Percentiles rank a stretch among this genome's conserved stretches.
Evolutionary conservation across 2,113 vertebrate species (phyloP).

Genomic region (Apodemus sylvaticus): DNA sequence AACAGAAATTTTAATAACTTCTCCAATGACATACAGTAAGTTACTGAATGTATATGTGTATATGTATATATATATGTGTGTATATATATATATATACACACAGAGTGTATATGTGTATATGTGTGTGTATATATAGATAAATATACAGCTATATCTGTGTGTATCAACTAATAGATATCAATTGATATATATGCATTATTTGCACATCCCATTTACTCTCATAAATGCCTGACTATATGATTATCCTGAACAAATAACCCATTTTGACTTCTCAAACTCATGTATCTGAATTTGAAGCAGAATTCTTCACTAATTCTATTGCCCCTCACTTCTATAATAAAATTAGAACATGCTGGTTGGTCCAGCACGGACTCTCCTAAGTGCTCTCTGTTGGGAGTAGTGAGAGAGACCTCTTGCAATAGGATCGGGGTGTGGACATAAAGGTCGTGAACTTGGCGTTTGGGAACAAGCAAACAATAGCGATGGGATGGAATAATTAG

Average conservation of each 20-base stretch:
- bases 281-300: background rate
- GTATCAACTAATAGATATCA: background rate
- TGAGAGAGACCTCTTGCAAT: background rate
- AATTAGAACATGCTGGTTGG: background rate
- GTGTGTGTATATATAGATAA: background rate
- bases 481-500: background rate
- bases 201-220: background rate
- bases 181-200: background rate
- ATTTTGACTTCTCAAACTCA: background rate
- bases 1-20: constrained; percentile 26
- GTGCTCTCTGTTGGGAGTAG: background rate
- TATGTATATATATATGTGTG: background rate
- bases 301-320: background rate
- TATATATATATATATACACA: no score
- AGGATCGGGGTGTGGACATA: constrained; percentile 20
- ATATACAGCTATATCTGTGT: no score
- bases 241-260: background rate
- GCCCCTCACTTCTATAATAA: background rate
- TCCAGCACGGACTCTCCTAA: background rate
- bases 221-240: background rate
- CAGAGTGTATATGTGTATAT: background rate
- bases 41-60: background rate
- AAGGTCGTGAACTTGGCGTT: background rate
- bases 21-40: background rate
- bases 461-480: background rate